Conservation (phyloP, 2,797 vertebrate genomes). For the Eremophila alpestris region DNA sequence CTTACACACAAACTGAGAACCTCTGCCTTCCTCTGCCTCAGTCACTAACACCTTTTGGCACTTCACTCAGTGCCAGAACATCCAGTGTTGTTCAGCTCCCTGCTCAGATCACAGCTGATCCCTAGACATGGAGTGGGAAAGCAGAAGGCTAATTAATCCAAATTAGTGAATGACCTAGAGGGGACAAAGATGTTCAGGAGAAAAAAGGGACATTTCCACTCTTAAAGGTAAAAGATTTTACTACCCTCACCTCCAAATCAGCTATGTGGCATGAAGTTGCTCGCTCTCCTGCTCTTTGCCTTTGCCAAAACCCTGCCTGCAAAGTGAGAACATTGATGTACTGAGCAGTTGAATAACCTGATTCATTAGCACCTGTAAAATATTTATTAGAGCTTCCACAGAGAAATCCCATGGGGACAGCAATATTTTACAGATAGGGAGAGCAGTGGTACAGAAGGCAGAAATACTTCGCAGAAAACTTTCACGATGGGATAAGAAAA, state of each 20-base stretch:
- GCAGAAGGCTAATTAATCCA: not conserved
- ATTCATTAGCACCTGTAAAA: conserved; percentile 17
- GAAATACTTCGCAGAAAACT: not conserved
- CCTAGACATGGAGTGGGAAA: not conserved
- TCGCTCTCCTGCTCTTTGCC: not conserved
- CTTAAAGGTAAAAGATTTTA: not conserved
- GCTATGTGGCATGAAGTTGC: not conserved
- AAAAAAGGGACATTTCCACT: not conserved
- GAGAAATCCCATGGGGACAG: not conserved
- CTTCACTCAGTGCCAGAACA: not conserved
- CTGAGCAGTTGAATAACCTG: not conserved
- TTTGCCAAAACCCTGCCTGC: not conserved
- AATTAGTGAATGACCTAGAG: not conserved
- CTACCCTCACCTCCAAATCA: not conserved
- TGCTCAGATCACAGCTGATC: not conserved
- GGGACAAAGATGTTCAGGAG: not conserved
- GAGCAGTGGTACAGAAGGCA: not conserved
- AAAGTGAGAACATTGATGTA: not conserved
- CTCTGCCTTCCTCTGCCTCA: not conserved
- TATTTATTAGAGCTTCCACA: conserved; percentile 3
- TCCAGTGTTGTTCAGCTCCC: not conserved
- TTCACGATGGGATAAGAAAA: not conserved
- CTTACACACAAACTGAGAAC: not conserved
- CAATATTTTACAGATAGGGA: not conserved
- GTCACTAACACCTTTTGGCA: not conserved